A percentile compares a stretch with the other conserved stretches of the same genome.
phyloP scores from a whole-genome alignment of 1,140 invertebrate species.

The Propsilocerus akamusi region DNA sequence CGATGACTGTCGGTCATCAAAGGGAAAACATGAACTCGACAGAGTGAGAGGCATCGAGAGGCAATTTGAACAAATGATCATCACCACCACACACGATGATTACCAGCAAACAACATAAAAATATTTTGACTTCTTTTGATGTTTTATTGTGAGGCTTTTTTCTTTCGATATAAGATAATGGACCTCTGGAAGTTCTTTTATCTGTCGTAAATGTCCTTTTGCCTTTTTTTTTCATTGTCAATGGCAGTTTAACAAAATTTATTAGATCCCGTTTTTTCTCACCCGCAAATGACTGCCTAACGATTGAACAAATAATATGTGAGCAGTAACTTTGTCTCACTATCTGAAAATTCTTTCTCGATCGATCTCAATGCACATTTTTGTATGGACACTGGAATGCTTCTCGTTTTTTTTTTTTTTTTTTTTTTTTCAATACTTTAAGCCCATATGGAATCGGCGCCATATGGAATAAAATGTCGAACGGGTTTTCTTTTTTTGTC shows the following conservation, averaged over 20 bases:
- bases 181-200: background rate
- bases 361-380: too few species aligned
- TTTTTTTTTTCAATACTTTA: too few species aligned
- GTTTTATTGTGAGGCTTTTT: background rate
- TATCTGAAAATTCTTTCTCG: too few species aligned
- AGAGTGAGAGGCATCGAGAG: background rate
- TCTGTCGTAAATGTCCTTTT: background rate
- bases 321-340: too few species aligned
- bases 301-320: too few species aligned
- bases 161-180: background rate
- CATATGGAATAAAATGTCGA: too few species aligned
- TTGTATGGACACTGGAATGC: too few species aligned
- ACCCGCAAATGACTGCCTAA: background rate
- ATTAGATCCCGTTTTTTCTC: background rate
- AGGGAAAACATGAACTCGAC: background rate
- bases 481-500: too few species aligned
- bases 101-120: too few species aligned
- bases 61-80: slow-evolving; percentile 1
- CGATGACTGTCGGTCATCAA: too few species aligned
- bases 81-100: slow-evolving; percentile 1
- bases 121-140: slow-evolving; percentile 4
- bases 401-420: too few species aligned
- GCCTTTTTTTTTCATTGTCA: background rate
- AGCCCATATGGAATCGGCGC: too few species aligned
- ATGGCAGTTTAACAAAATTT: background rate